Evolutionary conservation across 2,888 invertebrate species (phyloP), one percentile per base, ranked within the genome.

Genomic region (Chrysotoxum bicinctum): DNA sequence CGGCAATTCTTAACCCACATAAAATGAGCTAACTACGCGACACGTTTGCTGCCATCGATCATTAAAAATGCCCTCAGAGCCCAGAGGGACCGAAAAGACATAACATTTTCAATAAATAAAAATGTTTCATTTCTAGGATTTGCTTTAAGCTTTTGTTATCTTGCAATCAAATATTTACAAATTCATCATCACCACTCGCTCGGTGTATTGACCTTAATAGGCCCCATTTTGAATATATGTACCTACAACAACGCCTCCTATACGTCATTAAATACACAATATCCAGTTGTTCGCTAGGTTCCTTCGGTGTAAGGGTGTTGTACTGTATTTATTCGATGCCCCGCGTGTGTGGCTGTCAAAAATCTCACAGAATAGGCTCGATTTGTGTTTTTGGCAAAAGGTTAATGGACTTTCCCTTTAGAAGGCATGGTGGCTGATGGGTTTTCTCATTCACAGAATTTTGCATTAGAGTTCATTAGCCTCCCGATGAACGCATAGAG

Each of bases 401-500:
- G 80, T 84, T 72, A 80, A 32, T 75, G 84, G 64, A 84, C 84
- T 80, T 75, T 84, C 54, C 66, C 75, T 84, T 84, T 80, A 52
- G 40, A 12, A 35, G 26, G 23, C 21, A 30, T 30, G 30, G 32
- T 56, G 56, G 19, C n/a, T n/a, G n/a, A 16, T 12, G 26, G 12
- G 37, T 32, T 68, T 52, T 68, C 68, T 52, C 52, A 52, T 48
- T 68, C 48, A 30, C 50, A 35, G 32, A 62, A 12, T 54, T 74
- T 64, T 0, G 58, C 37, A 52, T 72, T 16, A 50, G 62, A 70
- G 56, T 56, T 75, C 74, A 45, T 60, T 60, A 32, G 56, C 60
- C 58, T 52, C 1, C 6, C 32, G 16, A 14, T 10, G 9, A n/a
- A n/a, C 16, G 8, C 30, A 54, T 9, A 54, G 9, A 30, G 66